Evolutionary conservation across 2,888 invertebrate genomes (phyloP).

Genomic region (Heliconius cydno): DNA sequence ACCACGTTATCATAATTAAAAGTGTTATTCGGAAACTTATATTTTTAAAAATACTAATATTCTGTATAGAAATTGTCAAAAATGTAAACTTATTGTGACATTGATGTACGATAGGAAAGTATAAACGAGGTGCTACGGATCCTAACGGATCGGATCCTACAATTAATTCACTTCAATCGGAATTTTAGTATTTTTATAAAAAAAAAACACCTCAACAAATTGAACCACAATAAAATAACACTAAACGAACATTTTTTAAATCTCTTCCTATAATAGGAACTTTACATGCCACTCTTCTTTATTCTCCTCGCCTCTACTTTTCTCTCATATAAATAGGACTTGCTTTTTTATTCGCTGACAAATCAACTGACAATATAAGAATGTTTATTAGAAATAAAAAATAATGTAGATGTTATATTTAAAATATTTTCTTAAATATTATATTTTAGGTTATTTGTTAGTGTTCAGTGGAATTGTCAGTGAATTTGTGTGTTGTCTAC

Average conservation of each 20-base stretch:
- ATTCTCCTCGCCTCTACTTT: background rate
- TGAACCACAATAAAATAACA: background rate
- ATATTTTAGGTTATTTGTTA: background rate
- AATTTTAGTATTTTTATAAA: too few species aligned
- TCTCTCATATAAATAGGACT: background rate
- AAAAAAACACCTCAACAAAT: background rate
- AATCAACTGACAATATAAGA: conserved; percentile 3
- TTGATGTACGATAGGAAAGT: too few species aligned
- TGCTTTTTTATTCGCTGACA: background rate
- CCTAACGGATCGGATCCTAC: too few species aligned
- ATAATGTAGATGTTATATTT: background rate
- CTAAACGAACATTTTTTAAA: background rate
- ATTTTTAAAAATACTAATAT: background rate
- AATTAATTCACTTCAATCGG: too few species aligned
- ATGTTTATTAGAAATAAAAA: conserved; percentile 4
- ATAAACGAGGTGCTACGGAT: too few species aligned
- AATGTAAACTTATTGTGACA: too few species aligned
- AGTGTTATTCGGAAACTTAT: too few species aligned
- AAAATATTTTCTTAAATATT: background rate
- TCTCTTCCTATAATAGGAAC: background rate
- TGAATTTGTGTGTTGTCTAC: background rate
- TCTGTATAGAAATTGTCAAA: background rate
- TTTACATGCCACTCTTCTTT: background rate
- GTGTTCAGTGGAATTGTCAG: conserved; percentile 2
- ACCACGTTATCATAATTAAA: too few species aligned